phyloP scores from a whole-genome alignment of 2,888 invertebrate genomes.

The Masnerella sp. region DNA sequence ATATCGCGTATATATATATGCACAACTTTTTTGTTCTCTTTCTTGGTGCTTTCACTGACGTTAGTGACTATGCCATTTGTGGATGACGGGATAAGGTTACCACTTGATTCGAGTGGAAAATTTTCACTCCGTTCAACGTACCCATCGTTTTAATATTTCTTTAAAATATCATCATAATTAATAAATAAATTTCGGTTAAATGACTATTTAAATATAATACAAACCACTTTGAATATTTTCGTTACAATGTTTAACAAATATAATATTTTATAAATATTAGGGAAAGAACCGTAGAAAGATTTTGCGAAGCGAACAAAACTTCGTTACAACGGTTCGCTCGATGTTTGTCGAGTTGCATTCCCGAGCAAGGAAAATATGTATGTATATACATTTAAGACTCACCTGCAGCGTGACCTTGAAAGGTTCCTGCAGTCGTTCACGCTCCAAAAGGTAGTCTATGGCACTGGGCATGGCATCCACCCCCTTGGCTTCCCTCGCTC shows the following conservation, averaged over 20 bases:
- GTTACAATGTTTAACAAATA: too few relatives aligned
- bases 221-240: too few relatives aligned
- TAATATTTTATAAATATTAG: too few relatives aligned
- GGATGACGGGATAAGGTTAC: too few relatives aligned
- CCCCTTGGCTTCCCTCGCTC: conserved; percentile 96
- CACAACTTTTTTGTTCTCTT: conserved; percentile 20
- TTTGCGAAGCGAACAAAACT: too few relatives aligned
- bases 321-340: conserved; percentile 3
- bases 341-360: conserved; percentile 8
- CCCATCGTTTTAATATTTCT: too few relatives aligned
- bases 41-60: conserved; percentile 49
- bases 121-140: too few relatives aligned
- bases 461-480: conserved; percentile 92
- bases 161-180: too few relatives aligned
- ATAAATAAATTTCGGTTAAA: too few relatives aligned
- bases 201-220: too few relatives aligned
- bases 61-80: neutral
- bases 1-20: conserved; percentile 1
- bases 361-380: conserved; percentile 10
- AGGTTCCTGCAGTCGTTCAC: conserved; percentile 91
- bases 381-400: conserved; percentile 62
- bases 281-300: too few relatives aligned
- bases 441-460: conserved; percentile 88
- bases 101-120: too few relatives aligned
- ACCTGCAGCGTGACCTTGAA: conserved; percentile 94